These are phyloP conservation scores for Drosophila prosaltans DNA, from an alignment of 1,140 invertebrate genomes.

Conservation along the genomic window DNA sequence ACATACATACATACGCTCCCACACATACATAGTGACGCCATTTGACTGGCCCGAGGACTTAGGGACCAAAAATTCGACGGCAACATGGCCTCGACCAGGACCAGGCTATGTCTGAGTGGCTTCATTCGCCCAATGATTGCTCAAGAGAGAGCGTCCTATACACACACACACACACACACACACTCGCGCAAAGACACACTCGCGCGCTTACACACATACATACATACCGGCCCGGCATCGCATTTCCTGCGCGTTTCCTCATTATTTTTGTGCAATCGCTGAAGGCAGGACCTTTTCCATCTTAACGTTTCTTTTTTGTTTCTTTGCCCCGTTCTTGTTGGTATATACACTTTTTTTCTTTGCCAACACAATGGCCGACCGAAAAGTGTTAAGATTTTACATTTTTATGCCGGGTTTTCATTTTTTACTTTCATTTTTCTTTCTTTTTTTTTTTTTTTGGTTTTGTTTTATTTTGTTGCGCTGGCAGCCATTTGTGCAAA, in stretches of 20 bases:
- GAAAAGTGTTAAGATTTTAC: constrained; percentile 78
- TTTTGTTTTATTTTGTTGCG: constrained; percentile 53
- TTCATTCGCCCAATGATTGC: constrained; percentile 75
- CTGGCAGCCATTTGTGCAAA: constrained; percentile 74
- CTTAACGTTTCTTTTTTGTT: neutral
- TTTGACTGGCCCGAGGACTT: constrained; percentile 14
- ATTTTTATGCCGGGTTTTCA: constrained; percentile 63
- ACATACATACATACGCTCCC: constrained; percentile 17
- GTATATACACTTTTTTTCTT: constrained; percentile 38
- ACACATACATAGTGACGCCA: constrained; percentile 21
- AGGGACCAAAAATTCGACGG: constrained; percentile 37
- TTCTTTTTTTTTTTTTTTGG: constrained; percentile 5
- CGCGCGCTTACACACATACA: no score
- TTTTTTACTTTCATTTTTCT: constrained; percentile 22
- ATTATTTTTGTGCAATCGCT: constrained; percentile 82
- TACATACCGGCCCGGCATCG: constrained; percentile 29
- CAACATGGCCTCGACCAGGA: constrained; percentile 32
- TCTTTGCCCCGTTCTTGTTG: constrained; percentile 36
- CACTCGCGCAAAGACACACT: neutral
- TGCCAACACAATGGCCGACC: constrained; percentile 56
- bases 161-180: constrained; percentile 21
- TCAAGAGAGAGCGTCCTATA: constrained; percentile 54
- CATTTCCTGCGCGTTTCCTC: constrained; percentile 77
- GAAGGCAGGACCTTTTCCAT: constrained; percentile 53
- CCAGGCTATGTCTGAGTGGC: constrained; percentile 67